Evolutionary conservation across 1,140 invertebrate genomes (phyloP), one percentile per base, ranked within the genome.

Genomic region (Drosophila ananassae): DNA sequence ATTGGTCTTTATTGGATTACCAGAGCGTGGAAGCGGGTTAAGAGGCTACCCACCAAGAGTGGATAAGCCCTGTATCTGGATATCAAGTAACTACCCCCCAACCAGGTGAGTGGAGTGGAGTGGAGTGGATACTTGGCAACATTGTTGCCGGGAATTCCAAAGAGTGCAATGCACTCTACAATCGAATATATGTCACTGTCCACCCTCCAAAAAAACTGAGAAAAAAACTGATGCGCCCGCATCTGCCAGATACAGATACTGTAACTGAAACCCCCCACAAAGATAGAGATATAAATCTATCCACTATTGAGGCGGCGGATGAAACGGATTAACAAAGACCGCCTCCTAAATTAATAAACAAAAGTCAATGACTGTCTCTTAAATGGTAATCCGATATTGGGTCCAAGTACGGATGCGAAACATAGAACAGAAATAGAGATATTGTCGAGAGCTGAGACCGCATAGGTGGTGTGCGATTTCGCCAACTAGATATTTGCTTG

Each of bases 1-100:
- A 82, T 83, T 83, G 79, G 57, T 61, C 57, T 79, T 81, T 84
- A 85, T 77, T 74, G 81, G 81, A 84, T 85, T 84, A 77, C 47
- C 64, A 52, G 17, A 47, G 34, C 41, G 17, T 3, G 17, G 41
- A 72, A 73, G 50, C 67, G 56, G 64, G 63, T 51, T 52, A 71
- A 24, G 41, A 21, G 41, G 39, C 39, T 41, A 41, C 39, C 39
- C n/a, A 2, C 56, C n/a, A 25, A 41, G 51, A 73, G 68, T 57
- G 63, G 57, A 82, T 79, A 55, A 60, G 64, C 60, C 10, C 48
- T 17, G 41, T 44, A 44, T 44, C 41, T 51, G 60, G 28, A 44
- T 21, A 44, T 44, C 51, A 48, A 69, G 69, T 41, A 68, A 22
- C 30, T 39, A 48, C 57, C 54, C 57, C 54, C 39, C n/a, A 44